A percentile compares a stretch with the other conserved stretches of the same genome.
Conservation (phyloP, 2,888 invertebrate species). For the Aphrophora alni region DNA sequence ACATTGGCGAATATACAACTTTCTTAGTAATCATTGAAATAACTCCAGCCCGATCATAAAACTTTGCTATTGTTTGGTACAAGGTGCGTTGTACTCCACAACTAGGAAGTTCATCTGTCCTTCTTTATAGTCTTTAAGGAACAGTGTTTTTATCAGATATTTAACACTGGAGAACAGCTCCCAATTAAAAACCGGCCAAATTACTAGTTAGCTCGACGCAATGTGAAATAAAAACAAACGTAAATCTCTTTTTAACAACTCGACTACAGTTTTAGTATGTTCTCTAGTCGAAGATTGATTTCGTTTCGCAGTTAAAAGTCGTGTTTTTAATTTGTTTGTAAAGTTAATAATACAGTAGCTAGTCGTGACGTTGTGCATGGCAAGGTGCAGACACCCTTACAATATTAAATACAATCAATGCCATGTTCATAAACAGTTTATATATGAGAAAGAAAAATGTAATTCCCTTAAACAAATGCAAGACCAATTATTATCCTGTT, state of each 20-base stretch:
- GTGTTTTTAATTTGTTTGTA: too few species aligned
- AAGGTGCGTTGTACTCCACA: not conserved
- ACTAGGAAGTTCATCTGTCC: not conserved
- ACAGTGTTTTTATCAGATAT: not conserved
- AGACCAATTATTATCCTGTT: too few species aligned
- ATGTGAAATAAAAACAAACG: not conserved
- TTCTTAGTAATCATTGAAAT: not conserved
- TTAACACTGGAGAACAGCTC: not conserved
- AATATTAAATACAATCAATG: too few species aligned
- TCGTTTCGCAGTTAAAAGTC: not conserved
- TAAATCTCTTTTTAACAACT: not conserved
- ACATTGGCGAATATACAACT: not conserved
- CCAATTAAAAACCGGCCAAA: not conserved
- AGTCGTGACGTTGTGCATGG: too few species aligned
- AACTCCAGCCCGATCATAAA: not conserved
- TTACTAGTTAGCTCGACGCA: not conserved
- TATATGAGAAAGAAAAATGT: too few species aligned
- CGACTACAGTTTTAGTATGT: not conserved
- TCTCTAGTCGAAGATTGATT: not conserved
- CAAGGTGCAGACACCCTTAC: too few species aligned
- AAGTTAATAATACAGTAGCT: too few species aligned
- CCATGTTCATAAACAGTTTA: too few species aligned
- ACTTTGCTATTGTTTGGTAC: not conserved
- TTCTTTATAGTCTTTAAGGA: too few species aligned
- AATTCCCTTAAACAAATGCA: too few species aligned